Percentiles rank a stretch among this genome's conserved stretches.
Conservation (phyloP, 2,113 vertebrate species). For the Xenus cinereus region DNA sequence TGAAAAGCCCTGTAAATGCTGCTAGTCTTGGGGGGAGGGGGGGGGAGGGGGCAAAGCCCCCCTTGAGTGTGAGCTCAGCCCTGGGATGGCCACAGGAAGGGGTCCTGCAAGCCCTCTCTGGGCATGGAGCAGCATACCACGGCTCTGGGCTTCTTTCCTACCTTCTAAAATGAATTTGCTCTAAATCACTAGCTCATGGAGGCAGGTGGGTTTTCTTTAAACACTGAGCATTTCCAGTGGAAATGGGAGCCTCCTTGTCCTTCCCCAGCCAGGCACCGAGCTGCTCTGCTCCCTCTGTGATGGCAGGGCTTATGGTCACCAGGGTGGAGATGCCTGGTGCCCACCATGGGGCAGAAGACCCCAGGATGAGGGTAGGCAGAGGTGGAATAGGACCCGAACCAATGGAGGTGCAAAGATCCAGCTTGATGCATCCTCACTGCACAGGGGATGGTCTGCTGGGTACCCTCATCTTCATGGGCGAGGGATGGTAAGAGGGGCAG, state of each 20-base stretch:
- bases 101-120: not conserved
- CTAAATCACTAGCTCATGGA: not conserved
- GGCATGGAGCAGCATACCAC: not conserved
- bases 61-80: not conserved
- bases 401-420: not conserved
- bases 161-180: not conserved
- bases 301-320: not conserved
- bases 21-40: not conserved
- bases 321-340: not conserved
- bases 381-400: not conserved
- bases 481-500: not conserved
- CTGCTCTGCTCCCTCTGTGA: not conserved
- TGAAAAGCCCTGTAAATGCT: not conserved
- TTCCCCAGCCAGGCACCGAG: not conserved
- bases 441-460: not conserved
- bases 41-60: not conserved
- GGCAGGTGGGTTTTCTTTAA: not conserved
- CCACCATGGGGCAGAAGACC: not conserved
- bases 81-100: too few relatives aligned
- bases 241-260: not conserved
- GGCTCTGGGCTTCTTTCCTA: not conserved
- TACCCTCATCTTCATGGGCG: accelerated
- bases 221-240: not conserved
- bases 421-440: not conserved
- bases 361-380: not conserved